Evolutionary conservation across 2,888 invertebrate genomes (phyloP).

Genomic region (Rapana venosa): DNA sequence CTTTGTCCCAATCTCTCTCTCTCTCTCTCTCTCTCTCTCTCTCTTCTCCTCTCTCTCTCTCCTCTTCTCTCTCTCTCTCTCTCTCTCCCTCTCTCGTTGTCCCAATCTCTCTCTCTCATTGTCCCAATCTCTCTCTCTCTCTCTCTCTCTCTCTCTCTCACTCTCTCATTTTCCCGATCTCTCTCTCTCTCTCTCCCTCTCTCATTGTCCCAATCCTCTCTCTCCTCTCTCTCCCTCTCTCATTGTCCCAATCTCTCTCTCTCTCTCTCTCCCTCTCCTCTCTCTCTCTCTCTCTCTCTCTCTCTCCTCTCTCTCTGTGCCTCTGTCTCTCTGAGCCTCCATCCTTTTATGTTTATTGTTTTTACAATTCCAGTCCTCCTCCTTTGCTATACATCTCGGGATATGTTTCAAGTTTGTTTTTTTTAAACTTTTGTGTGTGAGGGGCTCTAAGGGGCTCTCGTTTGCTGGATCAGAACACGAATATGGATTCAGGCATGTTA

Average conservation of each 20-base stretch:
- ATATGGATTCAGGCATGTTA: no score
- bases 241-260: neutral
- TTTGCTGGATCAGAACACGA: no score
- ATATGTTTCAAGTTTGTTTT: no score
- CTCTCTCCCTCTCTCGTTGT: neutral
- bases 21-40: constrained; percentile 6
- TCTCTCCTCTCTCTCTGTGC: neutral
- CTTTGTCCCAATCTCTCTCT: neutral
- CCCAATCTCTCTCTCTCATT: neutral
- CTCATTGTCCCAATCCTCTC: neutral
- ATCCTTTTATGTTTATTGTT: no score
- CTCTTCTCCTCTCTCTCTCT: constrained; percentile 5
- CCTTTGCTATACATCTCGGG: no score
- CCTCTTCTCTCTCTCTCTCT: neutral
- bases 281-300: neutral
- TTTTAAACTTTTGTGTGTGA: no score
- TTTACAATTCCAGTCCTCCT: no score
- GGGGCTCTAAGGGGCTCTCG: no score
- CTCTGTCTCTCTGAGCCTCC: neutral
- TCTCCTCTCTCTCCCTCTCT: neutral
- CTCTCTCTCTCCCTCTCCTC: neutral
- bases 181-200: neutral
- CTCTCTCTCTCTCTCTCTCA: neutral
- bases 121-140: neutral
- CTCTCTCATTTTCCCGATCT: neutral